phyloP scores from a whole-genome alignment of 2,888 invertebrate species.

The Piscicola geometra region DNA sequence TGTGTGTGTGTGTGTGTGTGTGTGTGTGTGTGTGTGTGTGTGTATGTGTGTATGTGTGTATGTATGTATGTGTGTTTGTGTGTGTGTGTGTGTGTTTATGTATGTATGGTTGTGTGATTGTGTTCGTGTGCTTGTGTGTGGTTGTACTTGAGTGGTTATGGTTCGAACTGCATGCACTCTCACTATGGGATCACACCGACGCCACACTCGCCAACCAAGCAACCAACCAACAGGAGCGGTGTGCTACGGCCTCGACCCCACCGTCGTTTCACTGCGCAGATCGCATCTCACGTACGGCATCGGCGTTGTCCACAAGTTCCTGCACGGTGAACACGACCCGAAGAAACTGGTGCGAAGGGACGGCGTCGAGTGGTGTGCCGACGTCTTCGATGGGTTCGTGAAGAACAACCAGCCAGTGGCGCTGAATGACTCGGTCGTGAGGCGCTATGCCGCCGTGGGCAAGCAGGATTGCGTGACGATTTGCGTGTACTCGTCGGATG shows the following conservation, averaged over 20 bases:
- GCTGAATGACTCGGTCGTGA: slow-evolving; percentile 28
- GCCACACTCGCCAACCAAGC: background rate
- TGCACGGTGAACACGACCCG: slow-evolving; percentile 15
- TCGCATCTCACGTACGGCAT: slow-evolving; percentile 34
- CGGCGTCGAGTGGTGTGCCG: slow-evolving; percentile 31
- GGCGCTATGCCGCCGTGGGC: slow-evolving; percentile 54
- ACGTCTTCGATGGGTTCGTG: slow-evolving; percentile 35
- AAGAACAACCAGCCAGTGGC: slow-evolving; percentile 26
- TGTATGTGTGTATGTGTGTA: slow-evolving; percentile 3
- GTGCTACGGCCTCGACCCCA: slow-evolving; percentile 33
- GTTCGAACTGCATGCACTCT: background rate
- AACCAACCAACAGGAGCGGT: slow-evolving; percentile 30
- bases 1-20: no score
- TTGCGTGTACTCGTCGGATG: slow-evolving; percentile 59
- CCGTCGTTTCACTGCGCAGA: slow-evolving; percentile 25
- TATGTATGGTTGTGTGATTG: no score
- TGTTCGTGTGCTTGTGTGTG: background rate
- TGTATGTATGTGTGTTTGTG: no score
- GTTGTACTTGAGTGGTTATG: background rate
- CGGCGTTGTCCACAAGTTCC: slow-evolving; percentile 32
- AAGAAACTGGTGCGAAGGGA: slow-evolving; percentile 27
- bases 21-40: background rate
- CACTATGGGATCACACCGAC: background rate
- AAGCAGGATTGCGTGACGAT: slow-evolving; percentile 59
- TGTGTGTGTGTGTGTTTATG: no score